Conservation (phyloP, 2,797 vertebrate genomes). For the Esox lucius region DNA sequence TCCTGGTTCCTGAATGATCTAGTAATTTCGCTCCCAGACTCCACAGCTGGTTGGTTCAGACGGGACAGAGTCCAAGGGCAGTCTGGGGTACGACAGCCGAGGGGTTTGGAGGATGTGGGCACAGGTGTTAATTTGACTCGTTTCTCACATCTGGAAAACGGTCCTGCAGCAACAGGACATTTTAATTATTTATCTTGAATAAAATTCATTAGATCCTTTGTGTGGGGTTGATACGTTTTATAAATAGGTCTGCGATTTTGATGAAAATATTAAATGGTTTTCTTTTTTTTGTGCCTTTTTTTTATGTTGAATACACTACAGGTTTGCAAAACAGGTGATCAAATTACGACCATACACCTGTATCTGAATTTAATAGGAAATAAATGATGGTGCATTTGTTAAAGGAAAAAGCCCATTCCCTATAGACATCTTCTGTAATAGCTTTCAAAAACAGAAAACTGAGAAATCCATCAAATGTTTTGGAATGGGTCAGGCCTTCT, state of each 20-base stretch:
- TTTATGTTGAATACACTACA: too few species aligned
- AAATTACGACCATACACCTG: too few species aligned
- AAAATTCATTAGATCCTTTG: too few species aligned
- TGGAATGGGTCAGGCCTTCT: background rate
- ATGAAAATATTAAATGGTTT: too few species aligned
- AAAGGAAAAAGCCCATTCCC: conserved; percentile 19
- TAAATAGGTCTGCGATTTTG: too few species aligned
- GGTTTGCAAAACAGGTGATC: too few species aligned
- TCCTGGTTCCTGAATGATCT: background rate
- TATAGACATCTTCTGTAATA: conserved; percentile 4
- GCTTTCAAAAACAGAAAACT: conserved; percentile 7
- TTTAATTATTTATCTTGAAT: too few species aligned
- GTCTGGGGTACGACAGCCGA: conserved; percentile 1
- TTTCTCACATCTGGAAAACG: too few species aligned
- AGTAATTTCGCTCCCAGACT: conserved; percentile 1
- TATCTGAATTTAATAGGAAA: background rate
- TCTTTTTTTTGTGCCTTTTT: too few species aligned
- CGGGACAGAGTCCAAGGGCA: background rate
- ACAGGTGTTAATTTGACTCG: too few species aligned
- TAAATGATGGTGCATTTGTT: conserved; percentile 13
- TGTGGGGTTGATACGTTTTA: too few species aligned
- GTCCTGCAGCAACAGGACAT: too few species aligned
- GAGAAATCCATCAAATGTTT: conserved; percentile 16
- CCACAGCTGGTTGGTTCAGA: conserved; percentile 28
- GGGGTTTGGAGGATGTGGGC: background rate